Percentiles rank a stretch among this genome's conserved stretches.
Conservation (phyloP, 2,797 vertebrate species). For the Peromyscus nudipes region DNA sequence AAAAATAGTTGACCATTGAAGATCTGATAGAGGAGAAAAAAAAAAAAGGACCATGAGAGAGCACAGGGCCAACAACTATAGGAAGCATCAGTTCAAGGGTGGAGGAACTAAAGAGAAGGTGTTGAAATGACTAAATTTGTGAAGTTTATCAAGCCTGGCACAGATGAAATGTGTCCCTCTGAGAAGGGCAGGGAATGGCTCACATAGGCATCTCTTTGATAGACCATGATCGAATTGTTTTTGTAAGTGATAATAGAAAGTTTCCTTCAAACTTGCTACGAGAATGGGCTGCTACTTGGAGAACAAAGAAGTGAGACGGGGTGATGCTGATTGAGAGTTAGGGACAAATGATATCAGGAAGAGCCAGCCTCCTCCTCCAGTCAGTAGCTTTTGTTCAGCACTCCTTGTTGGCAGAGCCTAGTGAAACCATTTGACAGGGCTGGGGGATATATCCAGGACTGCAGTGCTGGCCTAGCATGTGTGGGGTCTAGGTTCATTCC, state of each 20-base stretch:
- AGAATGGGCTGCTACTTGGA: neutral
- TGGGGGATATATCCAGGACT: neutral
- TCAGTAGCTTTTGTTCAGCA: neutral
- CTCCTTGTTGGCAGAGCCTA: neutral
- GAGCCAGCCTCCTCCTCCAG: rapidly evolving
- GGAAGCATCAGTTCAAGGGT: neutral
- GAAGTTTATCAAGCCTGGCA: neutral
- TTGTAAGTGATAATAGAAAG: neutral
- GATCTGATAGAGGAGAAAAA: neutral
- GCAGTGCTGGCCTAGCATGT: neutral
- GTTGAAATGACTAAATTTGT: neutral
- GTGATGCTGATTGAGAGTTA: neutral
- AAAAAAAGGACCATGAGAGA: neutral
- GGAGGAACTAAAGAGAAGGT: neutral
- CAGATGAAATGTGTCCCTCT: neutral
- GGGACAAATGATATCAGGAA: neutral
- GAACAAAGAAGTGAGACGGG: neutral
- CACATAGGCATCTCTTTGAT: neutral
- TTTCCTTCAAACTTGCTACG: neutral
- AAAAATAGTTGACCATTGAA: neutral
- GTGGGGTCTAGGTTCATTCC: neutral
- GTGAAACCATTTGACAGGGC: neutral
- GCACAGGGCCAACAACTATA: neutral
- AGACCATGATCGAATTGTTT: neutral
- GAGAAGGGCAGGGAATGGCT: neutral